phyloP scores from a whole-genome alignment of 2,113 vertebrate species.

The Alces alces region DNA sequence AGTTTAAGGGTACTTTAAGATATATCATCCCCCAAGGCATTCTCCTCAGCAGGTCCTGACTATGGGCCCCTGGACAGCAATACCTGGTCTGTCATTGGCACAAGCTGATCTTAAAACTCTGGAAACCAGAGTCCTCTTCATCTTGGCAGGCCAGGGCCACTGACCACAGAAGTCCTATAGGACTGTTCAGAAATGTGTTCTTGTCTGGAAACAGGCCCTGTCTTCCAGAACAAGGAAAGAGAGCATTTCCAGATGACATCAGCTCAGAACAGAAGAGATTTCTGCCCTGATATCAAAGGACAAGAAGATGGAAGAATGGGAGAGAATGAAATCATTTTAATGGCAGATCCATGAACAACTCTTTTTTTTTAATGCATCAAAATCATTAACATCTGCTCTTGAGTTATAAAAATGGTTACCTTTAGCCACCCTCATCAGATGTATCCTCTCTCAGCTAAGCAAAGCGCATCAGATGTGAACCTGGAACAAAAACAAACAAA shows the following conservation, averaged over 20 bases:
- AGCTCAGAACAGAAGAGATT: neutral
- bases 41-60: neutral
- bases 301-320: neutral
- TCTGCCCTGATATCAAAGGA: neutral
- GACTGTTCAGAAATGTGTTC: neutral
- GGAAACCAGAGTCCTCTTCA: neutral
- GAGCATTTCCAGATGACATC: neutral
- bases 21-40: neutral
- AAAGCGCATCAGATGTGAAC: neutral
- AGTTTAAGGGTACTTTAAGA: neutral
- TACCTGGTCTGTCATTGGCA: no score
- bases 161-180: neutral
- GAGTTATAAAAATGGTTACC: neutral
- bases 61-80: rapidly evolving
- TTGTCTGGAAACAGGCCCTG: neutral
- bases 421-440: neutral
- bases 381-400: neutral
- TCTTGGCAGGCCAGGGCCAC: neutral
- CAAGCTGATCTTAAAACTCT: neutral
- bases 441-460: neutral
- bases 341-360: neutral
- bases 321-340: neutral
- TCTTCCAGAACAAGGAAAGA: neutral
- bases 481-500: neutral
- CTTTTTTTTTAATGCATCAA: neutral